Base-by-base conservation (phyloP, 2,888 invertebrate genomes). In the Venusia cambrica region DNA sequence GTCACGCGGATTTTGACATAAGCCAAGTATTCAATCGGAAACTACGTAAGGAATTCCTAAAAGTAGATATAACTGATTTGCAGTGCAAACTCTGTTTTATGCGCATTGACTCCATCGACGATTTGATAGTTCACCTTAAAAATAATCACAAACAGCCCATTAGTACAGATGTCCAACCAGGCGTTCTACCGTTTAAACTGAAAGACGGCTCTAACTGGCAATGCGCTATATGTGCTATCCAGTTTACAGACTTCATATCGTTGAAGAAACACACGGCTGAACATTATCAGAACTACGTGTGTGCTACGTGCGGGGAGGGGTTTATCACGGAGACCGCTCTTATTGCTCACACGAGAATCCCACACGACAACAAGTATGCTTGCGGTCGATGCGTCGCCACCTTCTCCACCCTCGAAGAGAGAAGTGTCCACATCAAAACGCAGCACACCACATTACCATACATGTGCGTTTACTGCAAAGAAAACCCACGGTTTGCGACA, bases 221-320 rank as follows among this genome's bases (percentile, higher is more conserved):
- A 50, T 87, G 87, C 41, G 83, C 83, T 0, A 77, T 85, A 24
- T 87, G 87, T 40, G 65, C 69, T 4, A 70, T 77, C 8, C 74
- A 78, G 22, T 87, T 87, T 33, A 60, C 78, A 0, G 83, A 83
- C 32, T 87, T 87, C 36, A 62, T 76, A 34, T 74, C 77, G 0
- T 31, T 87, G 6, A 80, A 78, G 39, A 80, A 80, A 12, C 87
- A 87, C 39, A 87, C 85, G 0, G 55, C 77, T 0, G 81, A 80
- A 38, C 87, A 87, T 40, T 87, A 63, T 33, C 83, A 84, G 46
- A 87, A 85, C 37, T 85, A 75, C 44, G 87, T 87, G 0, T 87
- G 87, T 35, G 83, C 84, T 7, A 83, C 85, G 0, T 87, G 87
- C 18, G 87, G 87, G 0, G 83, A 84, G 28, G 87, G 87, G 1